Percentiles rank a stretch among this genome's conserved stretches.
Evolutionary conservation across 2,113 vertebrate species (phyloP).

Genomic region (Saguinus imperator): DNA sequence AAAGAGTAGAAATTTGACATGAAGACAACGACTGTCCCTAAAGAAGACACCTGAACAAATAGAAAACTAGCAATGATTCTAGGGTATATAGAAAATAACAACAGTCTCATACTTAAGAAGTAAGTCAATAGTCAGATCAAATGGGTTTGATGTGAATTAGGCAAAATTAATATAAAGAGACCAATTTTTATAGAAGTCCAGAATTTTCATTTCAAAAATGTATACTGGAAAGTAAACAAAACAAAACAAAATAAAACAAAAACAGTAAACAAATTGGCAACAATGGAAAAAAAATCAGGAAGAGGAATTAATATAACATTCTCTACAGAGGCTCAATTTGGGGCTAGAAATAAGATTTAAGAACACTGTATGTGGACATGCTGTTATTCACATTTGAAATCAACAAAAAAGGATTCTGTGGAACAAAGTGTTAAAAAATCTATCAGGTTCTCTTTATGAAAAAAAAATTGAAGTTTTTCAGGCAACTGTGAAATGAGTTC

Average conservation of each 20-base stretch:
- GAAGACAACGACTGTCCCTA: neutral
- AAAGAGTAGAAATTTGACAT: neutral
- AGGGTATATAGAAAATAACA: neutral
- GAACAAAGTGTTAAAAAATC: neutral
- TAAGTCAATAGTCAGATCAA: neutral
- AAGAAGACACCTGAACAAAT: neutral
- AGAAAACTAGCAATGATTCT: neutral
- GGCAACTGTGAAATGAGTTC: neutral
- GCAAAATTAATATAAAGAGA: neutral
- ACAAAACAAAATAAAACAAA: neutral
- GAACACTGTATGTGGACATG: neutral
- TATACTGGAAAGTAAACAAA: neutral
- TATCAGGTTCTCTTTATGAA: neutral
- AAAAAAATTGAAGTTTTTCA: neutral
- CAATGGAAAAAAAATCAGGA: neutral
- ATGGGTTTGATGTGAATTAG: neutral
- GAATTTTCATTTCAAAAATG: slow-evolving; percentile 10
- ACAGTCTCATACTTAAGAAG: neutral
- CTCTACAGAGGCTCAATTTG: neutral
- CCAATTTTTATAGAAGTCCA: neutral
- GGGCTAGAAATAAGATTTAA: neutral
- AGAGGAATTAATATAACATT: neutral
- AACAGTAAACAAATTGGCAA: neutral
- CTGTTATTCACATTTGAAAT: neutral
- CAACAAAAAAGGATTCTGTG: neutral